Percentiles rank a stretch among this genome's conserved stretches.
Conservation (phyloP, 2,888 invertebrate species). For the Crocallis elinguaria region DNA sequence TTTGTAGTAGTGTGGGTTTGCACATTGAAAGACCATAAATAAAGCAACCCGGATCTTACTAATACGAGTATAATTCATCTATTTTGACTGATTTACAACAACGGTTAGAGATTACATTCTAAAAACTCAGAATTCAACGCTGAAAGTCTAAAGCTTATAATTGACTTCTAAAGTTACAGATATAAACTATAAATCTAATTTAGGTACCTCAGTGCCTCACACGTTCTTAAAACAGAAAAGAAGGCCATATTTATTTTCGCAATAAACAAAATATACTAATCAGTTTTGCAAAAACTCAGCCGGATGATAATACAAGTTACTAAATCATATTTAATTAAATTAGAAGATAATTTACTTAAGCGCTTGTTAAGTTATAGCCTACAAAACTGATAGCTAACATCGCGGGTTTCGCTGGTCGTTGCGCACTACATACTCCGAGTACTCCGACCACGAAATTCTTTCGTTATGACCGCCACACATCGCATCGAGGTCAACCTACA, state of each 20-base stretch:
- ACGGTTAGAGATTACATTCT: neutral
- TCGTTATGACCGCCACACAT: constrained; percentile 67
- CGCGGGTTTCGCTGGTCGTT: constrained; percentile 46
- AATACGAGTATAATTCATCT: neutral
- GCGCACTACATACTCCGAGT: constrained; percentile 71
- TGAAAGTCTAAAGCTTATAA: too few relatives aligned
- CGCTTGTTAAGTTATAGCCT: neutral
- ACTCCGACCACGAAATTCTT: constrained; percentile 73
- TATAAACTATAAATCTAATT: too few relatives aligned
- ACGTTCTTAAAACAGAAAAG: neutral
- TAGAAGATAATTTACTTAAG: constrained; percentile 7
- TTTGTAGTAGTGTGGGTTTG: neutral
- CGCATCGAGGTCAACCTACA: constrained; percentile 68
- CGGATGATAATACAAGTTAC: neutral
- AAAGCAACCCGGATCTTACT: constrained; percentile 7
- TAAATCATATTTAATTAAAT: constrained; percentile 1
- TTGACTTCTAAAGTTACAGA: too few relatives aligned
- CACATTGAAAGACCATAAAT: neutral
- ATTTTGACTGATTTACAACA: neutral
- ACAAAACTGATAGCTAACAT: constrained; percentile 25
- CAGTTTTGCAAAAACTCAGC: neutral
- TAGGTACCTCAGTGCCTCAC: too few relatives aligned
- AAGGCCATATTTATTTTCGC: neutral
- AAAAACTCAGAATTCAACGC: neutral
- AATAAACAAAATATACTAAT: neutral